These are phyloP conservation scores for Nyctibius bracteatus DNA, from an alignment of 2,113 vertebrate species.

Conservation along the genomic window DNA sequence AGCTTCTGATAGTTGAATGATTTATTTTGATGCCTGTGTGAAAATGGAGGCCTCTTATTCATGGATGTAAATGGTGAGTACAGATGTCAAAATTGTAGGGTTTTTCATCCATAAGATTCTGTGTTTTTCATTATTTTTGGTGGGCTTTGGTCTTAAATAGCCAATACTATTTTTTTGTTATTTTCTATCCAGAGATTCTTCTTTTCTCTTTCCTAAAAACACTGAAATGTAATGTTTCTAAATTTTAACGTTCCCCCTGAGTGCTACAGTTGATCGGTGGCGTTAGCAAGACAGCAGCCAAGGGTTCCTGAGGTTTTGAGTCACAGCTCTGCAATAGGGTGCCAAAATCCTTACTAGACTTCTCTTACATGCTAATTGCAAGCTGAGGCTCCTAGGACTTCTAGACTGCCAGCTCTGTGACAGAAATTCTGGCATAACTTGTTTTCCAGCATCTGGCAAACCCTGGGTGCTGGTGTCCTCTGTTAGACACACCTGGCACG, in stretches of 20 bases:
- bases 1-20: background rate
- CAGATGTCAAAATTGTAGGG: background rate
- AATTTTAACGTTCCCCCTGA: background rate
- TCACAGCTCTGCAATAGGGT: background rate
- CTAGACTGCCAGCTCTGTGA: background rate
- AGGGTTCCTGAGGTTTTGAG: conserved; percentile 28
- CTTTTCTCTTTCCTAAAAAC: conserved; percentile 24
- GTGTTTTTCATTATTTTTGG: background rate
- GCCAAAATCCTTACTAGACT: conserved; percentile 42
- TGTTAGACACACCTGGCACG: background rate
- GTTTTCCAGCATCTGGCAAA: background rate
- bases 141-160: background rate
- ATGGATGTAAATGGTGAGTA: background rate
- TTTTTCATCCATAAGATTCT: background rate
- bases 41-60: background rate
- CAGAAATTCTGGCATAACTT: background rate
- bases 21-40: background rate
- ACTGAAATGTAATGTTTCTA: background rate
- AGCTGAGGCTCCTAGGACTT: background rate
- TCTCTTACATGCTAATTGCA: background rate
- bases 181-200: background rate
- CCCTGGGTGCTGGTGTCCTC: background rate
- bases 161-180: background rate
- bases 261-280: background rate
- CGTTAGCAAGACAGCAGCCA: conserved; percentile 13